Percentiles rank a stretch among this genome's conserved stretches.
phyloP scores from a whole-genome alignment of 1,140 invertebrate species.

The Metaphire vulgaris region DNA sequence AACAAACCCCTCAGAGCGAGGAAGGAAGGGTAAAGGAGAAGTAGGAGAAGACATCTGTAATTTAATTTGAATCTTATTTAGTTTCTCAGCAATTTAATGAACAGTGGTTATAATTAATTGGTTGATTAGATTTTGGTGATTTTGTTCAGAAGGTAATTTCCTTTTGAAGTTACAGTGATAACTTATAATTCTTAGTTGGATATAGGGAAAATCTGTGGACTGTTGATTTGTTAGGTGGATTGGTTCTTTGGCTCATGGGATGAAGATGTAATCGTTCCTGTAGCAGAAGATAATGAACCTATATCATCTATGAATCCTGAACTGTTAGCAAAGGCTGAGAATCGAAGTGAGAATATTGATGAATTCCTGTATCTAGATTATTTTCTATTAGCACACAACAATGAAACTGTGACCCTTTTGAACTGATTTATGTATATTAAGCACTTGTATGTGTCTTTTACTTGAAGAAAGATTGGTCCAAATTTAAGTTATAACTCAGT shows the following conservation, averaged over 20 bases:
- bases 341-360: conserved; percentile 43
- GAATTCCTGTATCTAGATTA: too few species aligned
- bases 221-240: conserved; percentile 42
- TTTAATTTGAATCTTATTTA: not conserved
- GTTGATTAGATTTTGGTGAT: not conserved
- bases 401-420: too few species aligned
- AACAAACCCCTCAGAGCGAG: too few species aligned
- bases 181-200: not conserved
- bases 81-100: not conserved
- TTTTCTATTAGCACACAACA: too few species aligned
- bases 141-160: not conserved
- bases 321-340: conserved; percentile 34
- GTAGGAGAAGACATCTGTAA: not conserved
- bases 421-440: too few species aligned
- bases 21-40: too few species aligned
- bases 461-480: too few species aligned
- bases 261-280: conserved; percentile 52
- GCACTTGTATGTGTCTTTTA: too few species aligned
- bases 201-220: too few species aligned
- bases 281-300: conserved; percentile 34
- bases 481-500: too few species aligned
- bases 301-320: conserved; percentile 24
- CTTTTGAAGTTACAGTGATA: not conserved
- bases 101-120: not conserved
- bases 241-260: conserved; percentile 67